A percentile compares a stretch with the other conserved stretches of the same genome.
Evolutionary conservation across 1,140 invertebrate genomes (phyloP).

Genomic region (Drosophila repletoides): DNA sequence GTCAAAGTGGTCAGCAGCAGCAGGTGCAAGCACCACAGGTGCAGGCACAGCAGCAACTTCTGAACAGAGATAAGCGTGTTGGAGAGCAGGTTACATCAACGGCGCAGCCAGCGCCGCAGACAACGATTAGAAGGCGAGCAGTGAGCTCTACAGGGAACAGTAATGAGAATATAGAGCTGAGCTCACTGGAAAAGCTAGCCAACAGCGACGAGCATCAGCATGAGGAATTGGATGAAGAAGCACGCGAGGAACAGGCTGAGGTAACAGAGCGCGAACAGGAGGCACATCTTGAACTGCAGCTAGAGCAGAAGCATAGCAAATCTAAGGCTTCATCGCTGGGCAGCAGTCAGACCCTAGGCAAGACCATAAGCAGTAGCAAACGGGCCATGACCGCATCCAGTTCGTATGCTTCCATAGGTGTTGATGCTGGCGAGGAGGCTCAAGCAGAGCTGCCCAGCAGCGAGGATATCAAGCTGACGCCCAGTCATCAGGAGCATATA

Average conservation of each 20-base stretch:
- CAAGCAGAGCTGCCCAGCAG: not conserved
- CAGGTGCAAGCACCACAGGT: conserved; percentile 20
- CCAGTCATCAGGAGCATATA: conserved; percentile 17
- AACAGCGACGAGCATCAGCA: conserved; percentile 23
- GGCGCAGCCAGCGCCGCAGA: not conserved
- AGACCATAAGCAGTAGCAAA: conserved; percentile 63
- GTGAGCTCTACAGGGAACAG: conserved; percentile 24
- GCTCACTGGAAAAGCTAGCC: conserved; percentile 56
- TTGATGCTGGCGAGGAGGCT: conserved; percentile 17
- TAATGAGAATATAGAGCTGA: conserved; percentile 71
- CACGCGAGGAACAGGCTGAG: conserved; percentile 7
- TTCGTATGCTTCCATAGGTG: conserved; percentile 62
- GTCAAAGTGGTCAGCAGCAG: too few species aligned
- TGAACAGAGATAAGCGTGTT: conserved; percentile 1
- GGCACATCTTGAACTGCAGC: conserved; percentile 26
- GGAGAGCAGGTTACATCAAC: conserved; percentile 2
- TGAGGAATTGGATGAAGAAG: conserved; percentile 7
- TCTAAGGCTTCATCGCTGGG: conserved; percentile 74
- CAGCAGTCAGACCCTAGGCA: conserved; percentile 72
- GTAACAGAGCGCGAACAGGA: conserved; percentile 13
- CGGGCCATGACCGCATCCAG: conserved; percentile 66
- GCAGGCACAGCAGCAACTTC: not conserved
- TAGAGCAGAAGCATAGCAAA: conserved; percentile 55
- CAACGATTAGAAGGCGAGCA: not conserved
- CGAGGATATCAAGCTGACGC: conserved; percentile 1